Percentiles rank a stretch among this genome's conserved stretches.
Evolutionary conservation across 2,888 invertebrate genomes (phyloP).

Genomic region (Autographa pulchrina): DNA sequence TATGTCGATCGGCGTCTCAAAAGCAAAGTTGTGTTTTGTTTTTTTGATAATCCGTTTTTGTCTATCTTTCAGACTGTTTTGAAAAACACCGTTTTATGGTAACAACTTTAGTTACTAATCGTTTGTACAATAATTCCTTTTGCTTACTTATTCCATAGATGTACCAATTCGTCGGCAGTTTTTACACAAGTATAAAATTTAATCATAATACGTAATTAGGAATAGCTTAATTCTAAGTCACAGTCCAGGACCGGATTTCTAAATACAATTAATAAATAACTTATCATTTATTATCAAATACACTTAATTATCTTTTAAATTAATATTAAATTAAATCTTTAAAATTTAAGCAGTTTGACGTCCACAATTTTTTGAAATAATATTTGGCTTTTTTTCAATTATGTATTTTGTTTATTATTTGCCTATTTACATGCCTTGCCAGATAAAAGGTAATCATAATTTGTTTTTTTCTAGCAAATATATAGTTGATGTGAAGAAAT

Average conservation of each 20-base stretch:
- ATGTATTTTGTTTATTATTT: too few relatives aligned
- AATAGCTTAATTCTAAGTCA: slow-evolving; percentile 25
- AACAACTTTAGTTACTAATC: slow-evolving; percentile 28
- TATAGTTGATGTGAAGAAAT: neutral
- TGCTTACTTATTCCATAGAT: slow-evolving; percentile 28
- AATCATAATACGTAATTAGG: slow-evolving; percentile 6
- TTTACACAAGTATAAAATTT: slow-evolving; percentile 29
- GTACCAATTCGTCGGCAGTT: slow-evolving; percentile 49
- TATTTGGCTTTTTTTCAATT: neutral
- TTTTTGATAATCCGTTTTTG: too few relatives aligned
- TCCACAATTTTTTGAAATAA: neutral
- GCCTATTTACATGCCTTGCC: neutral
- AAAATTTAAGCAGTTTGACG: neutral
- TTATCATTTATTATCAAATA: slow-evolving; percentile 3
- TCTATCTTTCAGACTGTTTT: neutral
- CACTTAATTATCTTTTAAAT: neutral
- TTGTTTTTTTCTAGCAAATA: neutral
- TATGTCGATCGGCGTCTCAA: too few relatives aligned
- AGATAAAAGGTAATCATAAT: neutral
- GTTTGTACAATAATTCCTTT: slow-evolving; percentile 61
- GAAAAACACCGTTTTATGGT: neutral
- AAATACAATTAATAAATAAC: slow-evolving; percentile 17
- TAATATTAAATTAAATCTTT: neutral
- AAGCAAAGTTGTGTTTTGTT: too few relatives aligned
- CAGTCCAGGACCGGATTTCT: slow-evolving; percentile 37